Evolutionary conservation across 2,888 invertebrate genomes (phyloP), one percentile per base, ranked within the genome.

Genomic region (Sinhomidia bicolor): DNA sequence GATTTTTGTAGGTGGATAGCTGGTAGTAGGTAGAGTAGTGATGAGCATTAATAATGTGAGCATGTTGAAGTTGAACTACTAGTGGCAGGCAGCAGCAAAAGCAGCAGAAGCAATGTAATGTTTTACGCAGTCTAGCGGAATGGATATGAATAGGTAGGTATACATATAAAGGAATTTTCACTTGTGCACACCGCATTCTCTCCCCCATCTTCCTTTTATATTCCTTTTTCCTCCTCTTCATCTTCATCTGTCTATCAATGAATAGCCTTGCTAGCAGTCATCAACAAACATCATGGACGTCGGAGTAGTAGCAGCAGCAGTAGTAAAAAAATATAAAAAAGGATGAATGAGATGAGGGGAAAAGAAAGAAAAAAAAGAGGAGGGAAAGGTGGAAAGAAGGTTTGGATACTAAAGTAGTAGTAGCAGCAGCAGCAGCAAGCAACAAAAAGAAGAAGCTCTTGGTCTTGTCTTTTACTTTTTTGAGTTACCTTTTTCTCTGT

Each of bases 211-310:
- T 57, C 36, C n/a, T n/a, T n/a, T n/a, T n/a, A n/a, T n/a, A n/a
- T n/a, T n/a, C n/a, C n/a, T 79, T 7, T 65, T 80, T 78, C 78
- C 76, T 85, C 80, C 60, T 87, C 62, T 74, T 88, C 87, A 82
- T 88, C 88, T 88, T 83, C 78, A 88, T 88, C 83, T 83, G 88
- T 78, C 88, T 83, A 79, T 84, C 88, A 83, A 83, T 88, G 84
- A 84, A 84, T 84, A 71, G 84, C 57, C 51, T 44, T 32, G 60
- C n/a, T 57, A 57, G 41, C 36, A 79, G 76, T 57, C 79, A 79
- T 79, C 79, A 20, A 23, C 79, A 60, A 20, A 23, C 79, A 60
- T 57, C 60, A 41, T 32, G 78, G 29, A 32, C 54, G 78, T 20
- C 17, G 36, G 0, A 54, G n/a, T n/a, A n/a, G n/a, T n/a, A n/a